Evolutionary conservation across 1,140 invertebrate genomes (phyloP), one percentile per base, ranked within the genome.

Genomic region (Danaus melanippus): DNA sequence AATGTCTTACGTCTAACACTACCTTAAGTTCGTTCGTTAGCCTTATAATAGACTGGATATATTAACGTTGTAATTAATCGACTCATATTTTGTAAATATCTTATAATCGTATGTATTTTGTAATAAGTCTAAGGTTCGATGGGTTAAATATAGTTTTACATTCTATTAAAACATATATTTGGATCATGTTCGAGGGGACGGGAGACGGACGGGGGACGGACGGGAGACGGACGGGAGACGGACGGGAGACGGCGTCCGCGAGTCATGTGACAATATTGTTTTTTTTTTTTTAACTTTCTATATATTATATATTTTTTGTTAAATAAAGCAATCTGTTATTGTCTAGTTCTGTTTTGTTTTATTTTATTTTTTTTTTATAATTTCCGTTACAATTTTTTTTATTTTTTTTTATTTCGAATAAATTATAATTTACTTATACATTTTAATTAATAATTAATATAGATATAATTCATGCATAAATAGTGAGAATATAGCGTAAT

Each of bases 271-370:
- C 76, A 80, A 77, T 74, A 58, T 80, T 83, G 78, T 85, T 83
- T 83, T 15, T 15, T 15, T n/a, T 15, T 15, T 15, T 15, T 76
- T 69, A 67, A 66, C 69, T 78, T 85, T 85, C 69, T 83, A 82
- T 85, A 82, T 85, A 85, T 80, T 83, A 83, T 85, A 85, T 85
- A 85, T 85, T 85, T 85, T 85, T 85, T 85, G 82, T 85, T 85
- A 85, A 84, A 85, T 85, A 85, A 85, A 85, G 79, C 82, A 85
- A 83, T 80, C 79, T 85, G 82, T 85, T 85, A 85, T 85, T 82
- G 79, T 82, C 77, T 79, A 82, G 71, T 73, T 66, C 67, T 56
- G 45, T 78, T 80, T 79, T 69, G 77, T 82, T 82, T 82, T 79
- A 77, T 81, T 83, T 79, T 76, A 56, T 66, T 66, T 61, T 76